Conservation (phyloP, 1,140 invertebrate genomes). For the Euborellia annulipes region DNA sequence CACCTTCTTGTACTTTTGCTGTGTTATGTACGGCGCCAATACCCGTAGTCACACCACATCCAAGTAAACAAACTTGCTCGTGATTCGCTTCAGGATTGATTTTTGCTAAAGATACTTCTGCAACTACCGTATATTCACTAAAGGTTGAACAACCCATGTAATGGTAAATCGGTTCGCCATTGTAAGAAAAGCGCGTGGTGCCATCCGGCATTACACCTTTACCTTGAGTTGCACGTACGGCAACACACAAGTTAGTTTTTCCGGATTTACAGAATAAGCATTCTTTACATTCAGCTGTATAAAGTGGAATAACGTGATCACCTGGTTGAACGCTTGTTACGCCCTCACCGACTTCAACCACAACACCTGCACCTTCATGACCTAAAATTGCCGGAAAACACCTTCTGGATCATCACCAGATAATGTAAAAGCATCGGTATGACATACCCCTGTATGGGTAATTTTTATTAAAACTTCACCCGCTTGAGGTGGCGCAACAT, state of each 20-base stretch:
- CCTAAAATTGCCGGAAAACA: constrained; percentile 32
- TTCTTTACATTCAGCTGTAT: constrained; percentile 34
- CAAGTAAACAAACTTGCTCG: constrained; percentile 36
- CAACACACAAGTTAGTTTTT: constrained; percentile 31
- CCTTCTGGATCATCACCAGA: constrained; percentile 32
- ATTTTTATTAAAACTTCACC: constrained; percentile 22
- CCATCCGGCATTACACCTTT: constrained; percentile 38
- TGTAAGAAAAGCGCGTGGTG: constrained; percentile 31
- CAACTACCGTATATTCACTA: constrained; percentile 37
- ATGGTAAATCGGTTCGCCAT: constrained; percentile 33
- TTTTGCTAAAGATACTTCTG: constrained; percentile 29
- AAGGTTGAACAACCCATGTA: constrained; percentile 39
- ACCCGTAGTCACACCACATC: constrained; percentile 39
- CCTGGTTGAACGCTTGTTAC: constrained; percentile 27
- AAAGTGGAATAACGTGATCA: constrained; percentile 37
- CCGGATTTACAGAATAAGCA: constrained; percentile 32
- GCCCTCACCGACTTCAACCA: constrained; percentile 32
- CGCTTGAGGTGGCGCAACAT: constrained; percentile 5
- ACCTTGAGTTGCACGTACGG: constrained; percentile 25
- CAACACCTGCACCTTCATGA: constrained; percentile 33
- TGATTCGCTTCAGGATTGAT: constrained; percentile 28
- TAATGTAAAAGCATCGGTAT: constrained; percentile 34
- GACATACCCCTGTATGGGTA: constrained; percentile 32
- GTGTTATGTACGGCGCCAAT: constrained; percentile 37
- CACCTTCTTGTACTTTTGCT: constrained; percentile 25